These are phyloP conservation scores for Sardina pilchardus DNA, from an alignment of 2,113 vertebrate species.

Conservation along the genomic window DNA sequence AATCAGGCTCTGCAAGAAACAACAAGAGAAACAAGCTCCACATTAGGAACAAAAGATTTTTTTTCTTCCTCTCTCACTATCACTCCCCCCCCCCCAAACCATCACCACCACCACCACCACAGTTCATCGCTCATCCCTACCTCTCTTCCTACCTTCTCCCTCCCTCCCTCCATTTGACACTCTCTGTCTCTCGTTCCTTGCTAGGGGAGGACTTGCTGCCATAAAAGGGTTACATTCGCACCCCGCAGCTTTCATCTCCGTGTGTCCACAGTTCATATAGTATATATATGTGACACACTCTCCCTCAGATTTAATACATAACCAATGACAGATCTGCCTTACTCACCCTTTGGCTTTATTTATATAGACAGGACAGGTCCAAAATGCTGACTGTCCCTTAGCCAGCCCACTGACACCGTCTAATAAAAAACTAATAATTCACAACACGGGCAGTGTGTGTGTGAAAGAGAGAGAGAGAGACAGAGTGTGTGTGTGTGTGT, in stretches of 20 bases:
- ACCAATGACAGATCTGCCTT: conserved; percentile 73
- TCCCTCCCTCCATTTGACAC: background rate
- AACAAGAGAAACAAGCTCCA: conserved; percentile 13
- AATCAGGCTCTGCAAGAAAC: conserved; percentile 12
- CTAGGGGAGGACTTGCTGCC: background rate
- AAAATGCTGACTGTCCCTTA: conserved; percentile 40
- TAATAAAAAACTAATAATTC: conserved; percentile 53
- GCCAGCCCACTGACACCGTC: conserved; percentile 43
- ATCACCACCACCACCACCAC: background rate
- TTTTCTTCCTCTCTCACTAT: background rate
- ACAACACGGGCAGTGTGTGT: conserved; percentile 45
- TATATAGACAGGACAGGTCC: conserved; percentile 68
- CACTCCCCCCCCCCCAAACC: background rate
- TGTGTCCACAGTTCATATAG: conserved; percentile 74
- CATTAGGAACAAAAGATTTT: background rate
- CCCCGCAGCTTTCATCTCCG: conserved; percentile 75
- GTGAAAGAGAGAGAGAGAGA: conserved; percentile 28
- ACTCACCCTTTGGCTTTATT: conserved; percentile 75
- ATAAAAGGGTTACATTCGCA: conserved; percentile 67
- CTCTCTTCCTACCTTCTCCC: background rate
- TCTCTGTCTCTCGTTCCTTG: background rate
- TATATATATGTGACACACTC: conserved; percentile 75
- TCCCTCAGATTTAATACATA: conserved; percentile 75
- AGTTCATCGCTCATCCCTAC: background rate
- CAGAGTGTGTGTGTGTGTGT: background rate